phyloP scores from a whole-genome alignment of 2,113 vertebrate species.

The Pyrgilauda ruficollis region DNA sequence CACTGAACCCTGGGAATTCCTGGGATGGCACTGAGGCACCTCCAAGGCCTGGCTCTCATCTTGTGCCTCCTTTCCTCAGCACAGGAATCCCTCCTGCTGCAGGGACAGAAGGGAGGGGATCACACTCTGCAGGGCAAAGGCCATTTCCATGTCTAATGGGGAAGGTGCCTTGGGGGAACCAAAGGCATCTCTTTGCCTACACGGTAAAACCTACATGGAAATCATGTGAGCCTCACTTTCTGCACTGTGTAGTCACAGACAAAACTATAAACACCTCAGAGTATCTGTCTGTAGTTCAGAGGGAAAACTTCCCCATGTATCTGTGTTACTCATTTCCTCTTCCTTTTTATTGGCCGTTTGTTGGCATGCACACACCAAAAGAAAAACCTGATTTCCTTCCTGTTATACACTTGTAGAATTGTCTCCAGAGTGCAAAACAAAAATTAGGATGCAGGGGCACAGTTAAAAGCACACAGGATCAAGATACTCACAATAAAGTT shows the following conservation, averaged over 20 bases:
- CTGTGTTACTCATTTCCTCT: conserved; percentile 57
- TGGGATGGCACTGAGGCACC: neutral
- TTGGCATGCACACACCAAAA: conserved; percentile 20
- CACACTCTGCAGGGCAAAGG: neutral
- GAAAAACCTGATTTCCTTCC: conserved; percentile 59
- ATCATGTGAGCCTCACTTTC: neutral
- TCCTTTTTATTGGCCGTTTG: conserved; percentile 38
- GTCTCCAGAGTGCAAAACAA: conserved; percentile 15
- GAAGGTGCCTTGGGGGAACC: neutral
- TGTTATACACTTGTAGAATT: conserved; percentile 29
- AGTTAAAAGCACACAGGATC: conserved; percentile 21
- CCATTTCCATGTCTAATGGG: fast-evolving
- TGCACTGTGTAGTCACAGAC: neutral
- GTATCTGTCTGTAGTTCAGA: neutral
- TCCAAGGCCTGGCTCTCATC: neutral
- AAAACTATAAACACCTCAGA: neutral
- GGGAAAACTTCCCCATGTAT: neutral
- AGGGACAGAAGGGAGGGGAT: neutral
- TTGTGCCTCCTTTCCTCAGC: neutral
- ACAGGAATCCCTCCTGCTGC: neutral
- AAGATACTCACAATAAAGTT: neutral
- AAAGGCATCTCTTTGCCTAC: neutral
- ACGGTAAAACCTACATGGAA: neutral
- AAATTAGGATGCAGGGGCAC: conserved; percentile 26
- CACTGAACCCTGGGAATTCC: fast-evolving